phyloP scores from a whole-genome alignment of 1,140 invertebrate species.

The Thrips palmi region DNA sequence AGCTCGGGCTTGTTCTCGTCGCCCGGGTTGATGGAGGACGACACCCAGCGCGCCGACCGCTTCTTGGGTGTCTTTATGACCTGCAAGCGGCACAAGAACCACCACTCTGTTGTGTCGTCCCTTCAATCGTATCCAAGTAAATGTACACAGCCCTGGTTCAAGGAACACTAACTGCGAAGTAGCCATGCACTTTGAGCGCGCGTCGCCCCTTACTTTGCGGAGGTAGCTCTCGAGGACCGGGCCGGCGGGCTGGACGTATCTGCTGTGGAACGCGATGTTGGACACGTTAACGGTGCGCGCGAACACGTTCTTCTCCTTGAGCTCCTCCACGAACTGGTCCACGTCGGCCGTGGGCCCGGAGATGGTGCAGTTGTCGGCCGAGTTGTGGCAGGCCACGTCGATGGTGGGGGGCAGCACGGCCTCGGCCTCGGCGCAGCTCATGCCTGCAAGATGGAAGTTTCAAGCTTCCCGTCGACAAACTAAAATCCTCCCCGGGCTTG shows the following conservation, averaged over 20 bases:
- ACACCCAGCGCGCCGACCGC: slow-evolving; percentile 69
- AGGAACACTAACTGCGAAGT: too few relatives aligned
- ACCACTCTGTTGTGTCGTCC: too few relatives aligned
- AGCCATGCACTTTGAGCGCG: too few relatives aligned
- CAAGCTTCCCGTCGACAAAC: too few relatives aligned
- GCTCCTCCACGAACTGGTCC: slow-evolving; percentile 21
- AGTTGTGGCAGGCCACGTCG: slow-evolving; percentile 53
- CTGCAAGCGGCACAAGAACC: too few relatives aligned
- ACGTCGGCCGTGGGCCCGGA: slow-evolving; percentile 40
- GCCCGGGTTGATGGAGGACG: slow-evolving; percentile 71
- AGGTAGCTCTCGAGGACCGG: slow-evolving; percentile 52
- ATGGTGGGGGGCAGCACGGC: slow-evolving; percentile 50
- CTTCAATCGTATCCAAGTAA: too few relatives aligned
- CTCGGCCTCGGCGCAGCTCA: slow-evolving; percentile 73
- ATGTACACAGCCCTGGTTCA: too few relatives aligned
- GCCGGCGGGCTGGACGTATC: slow-evolving; percentile 48
- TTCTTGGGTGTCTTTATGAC: slow-evolving; percentile 63
- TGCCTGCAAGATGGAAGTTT: too few relatives aligned
- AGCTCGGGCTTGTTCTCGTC: slow-evolving; percentile 42
- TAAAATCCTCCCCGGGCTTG: too few relatives aligned
- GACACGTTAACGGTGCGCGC: slow-evolving; percentile 47
- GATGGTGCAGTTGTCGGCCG: slow-evolving; percentile 45
- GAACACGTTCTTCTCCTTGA: slow-evolving; percentile 54
- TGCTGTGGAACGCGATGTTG: slow-evolving; percentile 57
- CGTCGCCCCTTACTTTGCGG: slow-evolving; percentile 24